Percentiles rank a stretch among this genome's conserved stretches.
phyloP scores from a whole-genome alignment of 1,140 invertebrate species.

The Nomia melanderi region DNA sequence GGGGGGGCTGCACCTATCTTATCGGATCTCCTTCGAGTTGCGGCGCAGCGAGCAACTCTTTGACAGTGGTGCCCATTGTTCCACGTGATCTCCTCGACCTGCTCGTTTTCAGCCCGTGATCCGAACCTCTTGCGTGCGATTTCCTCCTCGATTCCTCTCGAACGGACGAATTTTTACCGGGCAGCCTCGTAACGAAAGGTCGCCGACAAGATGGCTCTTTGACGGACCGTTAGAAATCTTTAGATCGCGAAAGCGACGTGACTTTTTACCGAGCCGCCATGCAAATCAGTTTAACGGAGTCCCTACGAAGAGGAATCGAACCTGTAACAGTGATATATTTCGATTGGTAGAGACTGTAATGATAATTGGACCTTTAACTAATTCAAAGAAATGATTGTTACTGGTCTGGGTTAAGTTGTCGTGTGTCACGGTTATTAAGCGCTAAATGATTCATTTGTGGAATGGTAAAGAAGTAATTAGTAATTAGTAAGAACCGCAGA shows the following conservation, averaged over 20 bases:
- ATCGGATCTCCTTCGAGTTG: slow-evolving; percentile 68
- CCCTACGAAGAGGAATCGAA: no score
- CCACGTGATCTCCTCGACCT: slow-evolving; percentile 48
- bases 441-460: no score
- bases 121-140: slow-evolving; percentile 17
- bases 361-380: no score
- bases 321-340: no score
- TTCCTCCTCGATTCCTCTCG: slow-evolving; percentile 13
- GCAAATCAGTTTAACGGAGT: no score
- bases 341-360: no score
- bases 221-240: not conserved
- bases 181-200: slow-evolving; percentile 9
- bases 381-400: no score
- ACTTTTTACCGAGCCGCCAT: no score
- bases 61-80: slow-evolving; percentile 72
- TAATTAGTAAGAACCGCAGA: no score
- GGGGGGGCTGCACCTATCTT: slow-evolving; percentile 62
- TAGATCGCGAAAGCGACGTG: not conserved
- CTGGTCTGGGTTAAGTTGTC: no score
- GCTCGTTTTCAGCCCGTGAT: slow-evolving; percentile 29
- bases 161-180: not conserved
- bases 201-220: not conserved
- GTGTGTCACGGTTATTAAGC: no score
- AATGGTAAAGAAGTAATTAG: no score
- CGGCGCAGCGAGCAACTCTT: slow-evolving; percentile 61